Evolutionary conservation across 2,888 invertebrate species (phyloP), one percentile per base, ranked within the genome.

Genomic region (Eumerus sabulonum): DNA sequence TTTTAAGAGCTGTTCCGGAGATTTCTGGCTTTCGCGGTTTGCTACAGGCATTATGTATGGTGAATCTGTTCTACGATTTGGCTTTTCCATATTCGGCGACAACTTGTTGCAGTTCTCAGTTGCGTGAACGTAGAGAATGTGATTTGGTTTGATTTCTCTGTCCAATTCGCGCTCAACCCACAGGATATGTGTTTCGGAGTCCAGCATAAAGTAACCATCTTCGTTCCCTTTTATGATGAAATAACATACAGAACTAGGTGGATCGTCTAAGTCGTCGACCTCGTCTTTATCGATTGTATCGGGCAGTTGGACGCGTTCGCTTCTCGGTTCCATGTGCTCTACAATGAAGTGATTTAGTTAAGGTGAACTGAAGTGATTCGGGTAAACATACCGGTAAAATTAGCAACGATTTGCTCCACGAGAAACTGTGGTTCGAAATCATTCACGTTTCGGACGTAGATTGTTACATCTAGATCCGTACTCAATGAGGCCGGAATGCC

Each of bases 391-490:
- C 92, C 92, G 56, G 94, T 95, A 76, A 96, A 93, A 87, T 95
- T 95, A 0, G 95, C 91, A 16, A 90, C 86, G 83, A 94, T 92
- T 77, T 93, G 92, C 83, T 94, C 93, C 42, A 93, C 90, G 27
- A 94, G 90, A 88, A 97, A 97, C 82, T 96, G 93, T 0, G 97
- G 97, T 70, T 95, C 94, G 87, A 95, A 96, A 86, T 95, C 96
- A 88, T 97, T 96, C 0, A 97, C 94, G 87, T 96, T 96, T 72
- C 94, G 93, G 0, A 97, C 94, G 86, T 96, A 96, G 82, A 97
- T 93, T 2, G 94, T 95, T 0, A 97, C 88, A 88, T 97, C 97
- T 45, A 97, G 90, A 88, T 96, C 97, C 0, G 96, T 94, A 83
- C 96, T 96, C 1, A 97, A 89, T 0, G 96, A 93, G 0, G 96